phyloP scores from a whole-genome alignment of 2,888 invertebrate species.

The Lingula anatina region DNA sequence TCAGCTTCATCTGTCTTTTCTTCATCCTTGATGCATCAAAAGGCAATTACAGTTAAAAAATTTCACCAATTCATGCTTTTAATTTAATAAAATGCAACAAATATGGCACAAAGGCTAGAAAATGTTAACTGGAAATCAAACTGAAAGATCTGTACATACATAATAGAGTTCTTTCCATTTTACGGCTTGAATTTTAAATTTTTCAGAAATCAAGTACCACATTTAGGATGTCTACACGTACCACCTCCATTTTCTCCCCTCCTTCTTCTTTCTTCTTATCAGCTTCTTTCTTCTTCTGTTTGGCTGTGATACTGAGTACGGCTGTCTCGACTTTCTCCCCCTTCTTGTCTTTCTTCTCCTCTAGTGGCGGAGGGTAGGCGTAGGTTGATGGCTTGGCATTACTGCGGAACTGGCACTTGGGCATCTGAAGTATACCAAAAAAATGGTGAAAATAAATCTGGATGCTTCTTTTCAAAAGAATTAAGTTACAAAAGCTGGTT shows the following conservation, averaged over 20 bases:
- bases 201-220: too few relatives aligned
- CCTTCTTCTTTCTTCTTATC: conserved; percentile 66
- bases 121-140: too few relatives aligned
- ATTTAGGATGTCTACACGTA: too few relatives aligned
- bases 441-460: not conserved
- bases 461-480: not conserved
- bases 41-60: too few relatives aligned
- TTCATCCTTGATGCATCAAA: conserved; percentile 29
- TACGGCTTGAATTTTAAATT: too few relatives aligned
- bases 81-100: too few relatives aligned
- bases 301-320: conserved; percentile 91
- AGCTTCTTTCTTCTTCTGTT: conserved; percentile 65
- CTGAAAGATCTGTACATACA: too few relatives aligned
- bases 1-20: conserved; percentile 23
- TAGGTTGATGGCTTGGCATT: conserved; percentile 91
- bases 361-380: conserved; percentile 93
- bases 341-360: conserved; percentile 97
- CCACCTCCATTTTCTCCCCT: conserved; percentile 88
- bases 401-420: conserved; percentile 82
- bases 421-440: conserved; percentile 56
- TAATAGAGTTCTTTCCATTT: too few relatives aligned
- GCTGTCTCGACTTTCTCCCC: conserved; percentile 97
- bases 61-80: too few relatives aligned
- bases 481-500: not conserved
- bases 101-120: too few relatives aligned